phyloP scores from a whole-genome alignment of 2,888 invertebrate genomes.

The Morpho deidamia region DNA sequence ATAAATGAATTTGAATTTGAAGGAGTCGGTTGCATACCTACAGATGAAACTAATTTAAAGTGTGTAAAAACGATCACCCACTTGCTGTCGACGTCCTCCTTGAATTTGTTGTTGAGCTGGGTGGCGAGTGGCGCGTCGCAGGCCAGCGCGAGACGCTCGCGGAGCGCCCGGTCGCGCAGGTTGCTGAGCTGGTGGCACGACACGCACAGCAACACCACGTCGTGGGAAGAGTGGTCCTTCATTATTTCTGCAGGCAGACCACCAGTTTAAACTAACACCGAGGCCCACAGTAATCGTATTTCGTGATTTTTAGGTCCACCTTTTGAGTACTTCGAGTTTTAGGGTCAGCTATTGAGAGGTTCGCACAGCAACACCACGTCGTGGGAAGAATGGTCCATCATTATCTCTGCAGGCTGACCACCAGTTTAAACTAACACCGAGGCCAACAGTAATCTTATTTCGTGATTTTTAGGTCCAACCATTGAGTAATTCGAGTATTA shows the following conservation, averaged over 20 bases:
- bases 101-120: conserved; percentile 21
- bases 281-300: too few relatives aligned
- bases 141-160: conserved; percentile 74
- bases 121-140: conserved; percentile 82
- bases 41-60: too few relatives aligned
- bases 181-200: conserved; percentile 85
- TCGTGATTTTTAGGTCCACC: too few relatives aligned
- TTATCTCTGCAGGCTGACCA: conserved; percentile 70
- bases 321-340: too few relatives aligned
- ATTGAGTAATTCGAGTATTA: too few relatives aligned
- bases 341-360: too few relatives aligned
- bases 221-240: conserved; percentile 90
- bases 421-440: conserved; percentile 3
- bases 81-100: conserved; percentile 53
- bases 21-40: too few relatives aligned
- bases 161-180: conserved; percentile 78
- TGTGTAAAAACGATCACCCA: conserved; percentile 26
- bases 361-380: conserved; percentile 86
- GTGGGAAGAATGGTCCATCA: conserved; percentile 90
- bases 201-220: conserved; percentile 85
- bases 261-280: conserved; percentile 2
- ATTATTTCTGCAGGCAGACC: conserved; percentile 76
- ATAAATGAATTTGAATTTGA: too few relatives aligned
- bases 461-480: too few relatives aligned
- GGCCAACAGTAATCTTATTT: too few relatives aligned